Conservation (phyloP, 2,113 vertebrate species). For the Hippocampus abdominalis region DNA sequence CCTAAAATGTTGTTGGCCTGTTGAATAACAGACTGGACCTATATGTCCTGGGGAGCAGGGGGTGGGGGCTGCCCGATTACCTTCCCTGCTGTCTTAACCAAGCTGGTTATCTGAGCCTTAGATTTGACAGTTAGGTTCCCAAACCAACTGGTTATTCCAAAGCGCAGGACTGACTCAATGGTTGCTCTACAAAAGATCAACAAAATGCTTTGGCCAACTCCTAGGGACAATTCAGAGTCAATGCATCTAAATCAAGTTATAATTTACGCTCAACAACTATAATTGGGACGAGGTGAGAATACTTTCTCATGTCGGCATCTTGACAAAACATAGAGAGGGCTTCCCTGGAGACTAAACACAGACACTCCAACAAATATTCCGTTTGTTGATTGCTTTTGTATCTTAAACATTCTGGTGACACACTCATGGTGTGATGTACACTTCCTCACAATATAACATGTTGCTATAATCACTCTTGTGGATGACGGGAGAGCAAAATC, state of each 20-base stretch:
- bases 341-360: neutral
- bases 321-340: neutral
- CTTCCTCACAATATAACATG: neutral
- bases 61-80: too few relatives aligned
- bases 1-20: too few relatives aligned
- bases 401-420: neutral
- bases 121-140: too few relatives aligned
- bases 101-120: too few relatives aligned
- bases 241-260: neutral
- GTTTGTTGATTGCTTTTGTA: neutral
- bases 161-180: too few relatives aligned
- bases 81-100: too few relatives aligned
- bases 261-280: neutral
- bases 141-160: too few relatives aligned
- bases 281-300: neutral
- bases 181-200: too few relatives aligned
- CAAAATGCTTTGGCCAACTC: too few relatives aligned
- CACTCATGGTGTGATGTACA: neutral
- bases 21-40: too few relatives aligned
- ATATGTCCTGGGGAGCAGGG: too few relatives aligned
- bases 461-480: neutral
- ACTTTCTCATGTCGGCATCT: neutral
- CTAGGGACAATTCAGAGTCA: too few relatives aligned
- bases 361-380: neutral
- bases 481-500: neutral